A percentile compares a stretch with the other conserved stretches of the same genome.
Evolutionary conservation across 2,113 vertebrate genomes (phyloP).

Genomic region (Hiodon tergisus): DNA sequence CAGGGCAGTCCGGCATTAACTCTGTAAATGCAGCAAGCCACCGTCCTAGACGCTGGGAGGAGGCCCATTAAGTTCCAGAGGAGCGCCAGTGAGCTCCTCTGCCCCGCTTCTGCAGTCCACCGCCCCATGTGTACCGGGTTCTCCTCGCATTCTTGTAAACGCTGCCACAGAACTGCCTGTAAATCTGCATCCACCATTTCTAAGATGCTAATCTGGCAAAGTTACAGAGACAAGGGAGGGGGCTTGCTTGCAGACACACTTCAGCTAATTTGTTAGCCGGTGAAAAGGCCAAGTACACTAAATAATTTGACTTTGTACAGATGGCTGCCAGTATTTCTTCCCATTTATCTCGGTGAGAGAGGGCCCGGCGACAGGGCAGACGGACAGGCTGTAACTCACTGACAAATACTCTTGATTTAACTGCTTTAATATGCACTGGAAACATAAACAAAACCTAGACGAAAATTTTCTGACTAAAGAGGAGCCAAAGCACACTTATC

Average conservation of each 20-base stretch:
- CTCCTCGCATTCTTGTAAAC: conserved; percentile 6
- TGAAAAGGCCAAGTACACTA: conserved; percentile 15
- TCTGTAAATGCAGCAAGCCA: conserved; percentile 46
- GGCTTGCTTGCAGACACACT: background rate
- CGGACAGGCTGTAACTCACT: conserved; percentile 25
- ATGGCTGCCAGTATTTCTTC: conserved; percentile 14
- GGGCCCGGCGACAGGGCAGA: background rate
- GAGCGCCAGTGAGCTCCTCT: background rate
- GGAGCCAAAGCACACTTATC: background rate
- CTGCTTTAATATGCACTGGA: background rate
- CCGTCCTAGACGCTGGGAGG: conserved; percentile 36
- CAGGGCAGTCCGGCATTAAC: conserved; percentile 44
- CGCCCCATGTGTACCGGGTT: background rate
- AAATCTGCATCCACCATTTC: conserved; percentile 8
- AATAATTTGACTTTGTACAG: conserved; percentile 26
- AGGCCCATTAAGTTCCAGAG: conserved; percentile 48
- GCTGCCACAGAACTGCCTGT: conserved; percentile 1
- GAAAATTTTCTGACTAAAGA: background rate
- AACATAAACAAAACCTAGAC: conserved; percentile 7
- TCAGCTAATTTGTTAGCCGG: conserved; percentile 31
- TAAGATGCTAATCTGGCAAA: background rate
- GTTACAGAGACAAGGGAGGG: background rate
- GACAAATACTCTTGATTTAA: conserved; percentile 21
- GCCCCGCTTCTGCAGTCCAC: background rate
- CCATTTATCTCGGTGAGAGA: conserved; percentile 14